Evolutionary conservation across 2,113 vertebrate genomes (phyloP).

Genomic region (Propithecus coquereli): DNA sequence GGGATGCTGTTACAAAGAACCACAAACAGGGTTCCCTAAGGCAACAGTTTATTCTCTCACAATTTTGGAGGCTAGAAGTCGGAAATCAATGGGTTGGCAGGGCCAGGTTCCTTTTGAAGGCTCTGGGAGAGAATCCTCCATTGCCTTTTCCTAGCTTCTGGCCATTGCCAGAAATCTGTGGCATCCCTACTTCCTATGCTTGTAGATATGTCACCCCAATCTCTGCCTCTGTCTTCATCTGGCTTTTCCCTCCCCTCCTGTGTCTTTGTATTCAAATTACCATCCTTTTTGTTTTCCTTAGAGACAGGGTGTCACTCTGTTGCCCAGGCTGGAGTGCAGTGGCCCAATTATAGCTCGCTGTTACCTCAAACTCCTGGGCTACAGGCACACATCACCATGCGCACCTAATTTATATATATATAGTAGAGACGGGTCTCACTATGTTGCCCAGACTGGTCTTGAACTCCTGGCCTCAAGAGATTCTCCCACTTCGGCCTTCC

Average conservation of each 20-base stretch:
- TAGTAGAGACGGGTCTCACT: too few species aligned
- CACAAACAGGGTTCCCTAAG: neutral
- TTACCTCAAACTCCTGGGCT: too few species aligned
- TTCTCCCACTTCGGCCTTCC: too few species aligned
- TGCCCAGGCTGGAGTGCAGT: too few species aligned
- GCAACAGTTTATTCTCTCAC: neutral
- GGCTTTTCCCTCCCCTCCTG: neutral
- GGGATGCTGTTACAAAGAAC: neutral
- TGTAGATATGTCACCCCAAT: too few species aligned
- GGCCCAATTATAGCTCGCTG: too few species aligned
- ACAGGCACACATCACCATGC: too few species aligned
- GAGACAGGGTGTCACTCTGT: too few species aligned
- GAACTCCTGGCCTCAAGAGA: too few species aligned
- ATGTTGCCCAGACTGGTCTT: too few species aligned
- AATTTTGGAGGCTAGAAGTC: neutral
- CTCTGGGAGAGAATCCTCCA: neutral
- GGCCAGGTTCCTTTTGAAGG: neutral
- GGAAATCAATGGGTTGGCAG: neutral
- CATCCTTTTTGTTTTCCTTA: too few species aligned
- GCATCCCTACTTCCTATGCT: neutral
- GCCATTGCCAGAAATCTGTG: neutral
- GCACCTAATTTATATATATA: too few species aligned
- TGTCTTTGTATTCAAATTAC: neutral
- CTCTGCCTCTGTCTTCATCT: neutral
- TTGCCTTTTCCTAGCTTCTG: neutral